Conservation (phyloP, 2,888 invertebrate genomes). For the Archips crataeganus region DNA sequence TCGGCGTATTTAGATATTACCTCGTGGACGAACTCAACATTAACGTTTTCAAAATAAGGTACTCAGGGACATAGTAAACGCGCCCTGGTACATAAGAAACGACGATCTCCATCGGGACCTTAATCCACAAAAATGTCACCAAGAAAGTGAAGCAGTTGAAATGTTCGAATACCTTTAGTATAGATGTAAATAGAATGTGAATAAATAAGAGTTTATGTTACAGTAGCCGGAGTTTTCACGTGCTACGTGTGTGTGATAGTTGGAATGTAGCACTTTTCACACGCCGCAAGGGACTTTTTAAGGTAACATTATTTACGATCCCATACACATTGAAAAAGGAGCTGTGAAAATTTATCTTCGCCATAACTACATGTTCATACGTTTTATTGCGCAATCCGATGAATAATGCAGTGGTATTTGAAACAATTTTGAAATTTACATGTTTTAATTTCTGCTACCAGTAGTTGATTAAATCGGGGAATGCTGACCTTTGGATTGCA, state of each 20-base stretch:
- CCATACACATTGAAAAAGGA: conserved; percentile 16
- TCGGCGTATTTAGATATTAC: too few relatives aligned
- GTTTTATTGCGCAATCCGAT: conserved; percentile 7
- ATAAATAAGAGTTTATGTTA: not conserved
- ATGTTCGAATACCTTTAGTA: too few relatives aligned
- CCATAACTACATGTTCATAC: conserved; percentile 12
- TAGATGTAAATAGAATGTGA: not conserved
- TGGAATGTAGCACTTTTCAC: not conserved
- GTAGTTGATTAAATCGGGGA: not conserved
- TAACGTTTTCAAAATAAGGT: too few relatives aligned
- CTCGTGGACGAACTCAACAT: too few relatives aligned
- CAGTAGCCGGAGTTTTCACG: not conserved
- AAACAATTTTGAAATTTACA: conserved; percentile 2
- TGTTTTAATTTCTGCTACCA: conserved; percentile 15
- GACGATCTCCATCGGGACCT: too few relatives aligned
- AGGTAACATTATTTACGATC: conserved; percentile 1
- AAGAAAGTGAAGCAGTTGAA: too few relatives aligned
- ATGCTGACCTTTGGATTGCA: not conserved
- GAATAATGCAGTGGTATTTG: conserved; percentile 17
- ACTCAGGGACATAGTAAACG: too few relatives aligned
- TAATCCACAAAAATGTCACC: too few relatives aligned
- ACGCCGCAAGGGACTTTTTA: not conserved
- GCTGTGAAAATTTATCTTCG: not conserved
- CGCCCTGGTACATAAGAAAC: too few relatives aligned
- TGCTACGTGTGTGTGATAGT: not conserved